A percentile compares a stretch with the other conserved stretches of the same genome.
Evolutionary conservation across 2,888 invertebrate genomes (phyloP).

Genomic region (Bhutanitis thaidina): DNA sequence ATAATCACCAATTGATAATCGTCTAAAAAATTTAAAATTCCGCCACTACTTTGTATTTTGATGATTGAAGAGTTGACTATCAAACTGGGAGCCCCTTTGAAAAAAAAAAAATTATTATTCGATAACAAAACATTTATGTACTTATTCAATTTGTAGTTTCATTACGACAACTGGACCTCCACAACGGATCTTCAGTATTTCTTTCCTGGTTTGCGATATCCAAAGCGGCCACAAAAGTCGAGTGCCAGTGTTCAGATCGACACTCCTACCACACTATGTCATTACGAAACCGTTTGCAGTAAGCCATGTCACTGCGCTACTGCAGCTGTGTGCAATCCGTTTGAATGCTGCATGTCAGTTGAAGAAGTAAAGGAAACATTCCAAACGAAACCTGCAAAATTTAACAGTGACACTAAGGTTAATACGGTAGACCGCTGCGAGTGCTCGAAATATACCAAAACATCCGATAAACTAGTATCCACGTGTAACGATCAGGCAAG

Average conservation of each 20-base stretch:
- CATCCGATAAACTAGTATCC: neutral
- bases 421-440: neutral
- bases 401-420: neutral
- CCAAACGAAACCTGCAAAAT: neutral
- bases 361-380: constrained; percentile 13
- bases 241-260: constrained; percentile 41
- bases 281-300: constrained; percentile 28
- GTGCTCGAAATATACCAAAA: neutral
- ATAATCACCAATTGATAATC: too few species aligned
- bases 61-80: too few species aligned
- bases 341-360: constrained; percentile 25
- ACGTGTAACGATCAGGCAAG: constrained; percentile 34
- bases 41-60: too few species aligned
- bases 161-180: constrained; percentile 60
- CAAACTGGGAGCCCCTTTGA: too few species aligned
- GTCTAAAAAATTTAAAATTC: too few species aligned
- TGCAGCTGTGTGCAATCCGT: neutral
- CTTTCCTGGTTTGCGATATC: constrained; percentile 39
- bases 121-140: too few species aligned
- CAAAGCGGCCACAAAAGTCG: neutral
- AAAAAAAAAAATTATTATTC: too few species aligned
- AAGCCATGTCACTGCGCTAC: constrained; percentile 35
- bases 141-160: constrained; percentile 46
- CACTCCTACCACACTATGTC: constrained; percentile 27
- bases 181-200: constrained; percentile 67